A percentile compares a stretch with the other conserved stretches of the same genome.
These are phyloP conservation scores for Phoenicopterus ruber DNA, from an alignment of 2,113 vertebrate species.

Conservation along the genomic window DNA sequence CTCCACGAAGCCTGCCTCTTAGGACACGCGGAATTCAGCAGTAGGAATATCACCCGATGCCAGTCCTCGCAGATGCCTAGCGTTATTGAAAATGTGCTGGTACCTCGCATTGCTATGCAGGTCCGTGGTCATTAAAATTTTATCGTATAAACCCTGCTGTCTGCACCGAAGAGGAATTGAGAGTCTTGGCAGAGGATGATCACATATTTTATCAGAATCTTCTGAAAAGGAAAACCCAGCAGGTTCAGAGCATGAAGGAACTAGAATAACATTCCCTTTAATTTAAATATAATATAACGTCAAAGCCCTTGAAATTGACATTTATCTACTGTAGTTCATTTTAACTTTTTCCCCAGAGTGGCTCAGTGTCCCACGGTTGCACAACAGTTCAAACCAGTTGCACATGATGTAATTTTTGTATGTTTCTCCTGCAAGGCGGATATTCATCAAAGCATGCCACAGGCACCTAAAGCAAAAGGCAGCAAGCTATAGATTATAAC, in stretches of 20 bases:
- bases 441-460: constrained; percentile 67
- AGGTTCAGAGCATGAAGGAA: background rate
- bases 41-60: constrained; percentile 49
- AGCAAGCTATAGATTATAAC: constrained; percentile 53
- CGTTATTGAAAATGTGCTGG: constrained; percentile 67
- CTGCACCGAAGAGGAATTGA: constrained; percentile 66
- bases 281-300: constrained; percentile 73
- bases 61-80: constrained; percentile 44
- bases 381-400: constrained; percentile 63
- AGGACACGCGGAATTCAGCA: constrained; percentile 42
- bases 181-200: constrained; percentile 65
- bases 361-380: constrained; percentile 60
- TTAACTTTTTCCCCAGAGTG: constrained; percentile 60
- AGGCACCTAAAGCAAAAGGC: constrained; percentile 48
- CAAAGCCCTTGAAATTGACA: constrained; percentile 58
- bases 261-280: constrained; percentile 61
- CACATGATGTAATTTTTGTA: constrained; percentile 59
- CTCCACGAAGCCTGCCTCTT: constrained; percentile 38
- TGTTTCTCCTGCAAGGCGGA: constrained; percentile 58
- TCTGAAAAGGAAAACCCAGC: constrained; percentile 45
- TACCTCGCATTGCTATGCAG: constrained; percentile 65
- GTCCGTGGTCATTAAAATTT: constrained; percentile 76
- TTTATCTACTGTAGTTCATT: constrained; percentile 70
- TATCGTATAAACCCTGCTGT: constrained; percentile 71
- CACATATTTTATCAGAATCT: constrained; percentile 73